phyloP scores from a whole-genome alignment of 92 coral and sea anemone species.

The Porites cylindrica region DNA sequence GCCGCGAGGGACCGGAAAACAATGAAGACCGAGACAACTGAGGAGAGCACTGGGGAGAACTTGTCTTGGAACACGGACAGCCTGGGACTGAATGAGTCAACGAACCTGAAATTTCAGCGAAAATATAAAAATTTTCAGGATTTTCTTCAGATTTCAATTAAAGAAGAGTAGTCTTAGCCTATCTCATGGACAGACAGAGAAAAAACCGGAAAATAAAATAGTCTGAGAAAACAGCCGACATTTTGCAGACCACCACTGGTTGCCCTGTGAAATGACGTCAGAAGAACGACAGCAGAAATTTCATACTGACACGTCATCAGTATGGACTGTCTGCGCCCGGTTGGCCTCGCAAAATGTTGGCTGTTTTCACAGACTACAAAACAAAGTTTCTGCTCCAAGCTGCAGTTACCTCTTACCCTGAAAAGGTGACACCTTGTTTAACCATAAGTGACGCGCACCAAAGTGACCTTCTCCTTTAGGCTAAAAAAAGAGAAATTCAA shows the following conservation, averaged over 20 bases:
- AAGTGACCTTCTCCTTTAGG: slow-evolving; percentile 93
- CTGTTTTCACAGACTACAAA: no score
- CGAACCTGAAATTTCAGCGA: slow-evolving; percentile 41
- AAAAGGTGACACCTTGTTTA: slow-evolving; percentile 85
- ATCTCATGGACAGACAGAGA: neutral
- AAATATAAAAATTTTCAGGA: neutral
- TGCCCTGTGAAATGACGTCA: no score
- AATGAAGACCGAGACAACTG: slow-evolving; percentile 37
- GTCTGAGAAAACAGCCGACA: no score
- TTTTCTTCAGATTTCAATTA: no score
- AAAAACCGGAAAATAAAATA: neutral
- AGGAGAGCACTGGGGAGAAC: slow-evolving; percentile 57
- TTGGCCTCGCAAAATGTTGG: no score
- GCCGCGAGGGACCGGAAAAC: slow-evolving; percentile 39
- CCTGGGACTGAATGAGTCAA: slow-evolving; percentile 48
- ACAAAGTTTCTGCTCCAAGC: no score
- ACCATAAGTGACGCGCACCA: slow-evolving; percentile 80
- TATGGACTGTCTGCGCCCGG: no score
- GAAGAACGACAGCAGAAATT: no score
- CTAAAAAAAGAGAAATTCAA: slow-evolving; percentile 40
- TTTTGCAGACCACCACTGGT: no score
- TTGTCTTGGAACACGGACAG: slow-evolving; percentile 54
- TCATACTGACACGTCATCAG: no score
- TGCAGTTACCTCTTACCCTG: slow-evolving; percentile 63
- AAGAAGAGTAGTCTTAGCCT: no score